Evolutionary conservation across 1,140 invertebrate genomes (phyloP).

Genomic region (Meloidogyne hapla): DNA sequence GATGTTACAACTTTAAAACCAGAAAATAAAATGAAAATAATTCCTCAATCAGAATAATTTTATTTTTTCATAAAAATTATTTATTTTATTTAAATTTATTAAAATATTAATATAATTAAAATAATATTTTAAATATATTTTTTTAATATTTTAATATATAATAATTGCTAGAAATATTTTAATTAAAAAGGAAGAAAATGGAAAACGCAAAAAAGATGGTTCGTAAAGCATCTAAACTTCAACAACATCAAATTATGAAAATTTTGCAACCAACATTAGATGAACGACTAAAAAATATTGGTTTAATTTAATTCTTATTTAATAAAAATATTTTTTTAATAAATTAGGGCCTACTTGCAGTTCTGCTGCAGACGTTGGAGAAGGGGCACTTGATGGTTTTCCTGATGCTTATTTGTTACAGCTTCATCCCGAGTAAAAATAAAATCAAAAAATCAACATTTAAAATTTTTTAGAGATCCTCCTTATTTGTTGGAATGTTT

Average conservation of each 20-base stretch:
- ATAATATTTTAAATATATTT: background rate
- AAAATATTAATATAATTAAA: background rate
- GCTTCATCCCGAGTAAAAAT: background rate
- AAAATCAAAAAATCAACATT: background rate
- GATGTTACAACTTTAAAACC: background rate
- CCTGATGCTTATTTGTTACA: constrained; percentile 5
- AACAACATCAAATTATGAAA: constrained; percentile 16
- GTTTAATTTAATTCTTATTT: background rate
- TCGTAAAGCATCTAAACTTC: constrained; percentile 20
- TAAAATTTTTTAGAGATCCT: constrained; percentile 10
- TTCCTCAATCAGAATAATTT: background rate
- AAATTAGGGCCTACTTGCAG: background rate
- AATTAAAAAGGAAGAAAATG: background rate
- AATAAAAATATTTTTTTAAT: background rate
- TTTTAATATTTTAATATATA: background rate
- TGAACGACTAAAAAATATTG: background rate
- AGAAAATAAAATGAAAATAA: constrained; percentile 15
- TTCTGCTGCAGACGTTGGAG: background rate
- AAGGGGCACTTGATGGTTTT: background rate
- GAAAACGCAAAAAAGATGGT: constrained; percentile 15
- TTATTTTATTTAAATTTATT: background rate
- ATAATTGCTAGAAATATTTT: background rate
- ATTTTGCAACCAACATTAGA: background rate
- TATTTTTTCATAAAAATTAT: background rate
- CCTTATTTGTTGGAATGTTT: constrained; percentile 10